Percentiles rank a stretch among this genome's conserved stretches.
These are phyloP conservation scores for Pachyseris speciosa DNA, from an alignment of 64 coral and sea anemone species.

Conservation along the genomic window DNA sequence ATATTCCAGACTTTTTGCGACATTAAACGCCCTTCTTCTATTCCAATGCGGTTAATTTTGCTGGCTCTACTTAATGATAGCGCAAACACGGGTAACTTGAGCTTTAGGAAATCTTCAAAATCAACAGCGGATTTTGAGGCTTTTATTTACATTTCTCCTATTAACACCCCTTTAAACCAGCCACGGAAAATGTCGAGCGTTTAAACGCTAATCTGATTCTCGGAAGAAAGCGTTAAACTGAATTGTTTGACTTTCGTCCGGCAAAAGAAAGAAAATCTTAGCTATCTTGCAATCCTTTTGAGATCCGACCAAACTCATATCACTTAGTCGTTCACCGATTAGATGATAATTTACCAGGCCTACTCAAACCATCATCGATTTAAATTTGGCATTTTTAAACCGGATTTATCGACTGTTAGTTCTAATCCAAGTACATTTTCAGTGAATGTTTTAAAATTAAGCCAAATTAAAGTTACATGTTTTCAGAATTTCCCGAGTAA, in stretches of 20 bases:
- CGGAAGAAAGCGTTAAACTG: neutral
- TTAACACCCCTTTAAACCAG: conserved; percentile 73
- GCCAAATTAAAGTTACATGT: neutral
- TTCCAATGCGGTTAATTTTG: conserved; percentile 9
- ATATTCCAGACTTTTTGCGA: neutral
- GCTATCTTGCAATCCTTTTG: neutral
- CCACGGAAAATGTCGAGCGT: neutral
- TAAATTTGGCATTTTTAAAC: neutral
- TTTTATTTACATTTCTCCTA: conserved; percentile 72
- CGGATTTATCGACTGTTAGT: neutral
- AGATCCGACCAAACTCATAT: neutral
- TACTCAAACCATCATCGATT: neutral
- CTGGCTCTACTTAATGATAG: conserved; percentile 12
- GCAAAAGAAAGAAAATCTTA: neutral
- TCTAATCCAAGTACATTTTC: neutral
- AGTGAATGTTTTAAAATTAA: neutral
- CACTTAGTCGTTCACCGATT: neutral
- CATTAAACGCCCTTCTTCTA: too few species aligned
- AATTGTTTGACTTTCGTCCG: neutral
- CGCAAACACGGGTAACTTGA: conserved; percentile 19
- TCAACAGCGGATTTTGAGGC: conserved; percentile 62
- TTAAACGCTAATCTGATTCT: conserved; percentile 12
- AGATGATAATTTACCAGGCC: neutral
- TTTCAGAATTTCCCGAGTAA: neutral
- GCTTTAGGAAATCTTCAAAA: conserved; percentile 41